Evolutionary conservation across 2,113 vertebrate genomes (phyloP).

Genomic region (Petromus typicus): DNA sequence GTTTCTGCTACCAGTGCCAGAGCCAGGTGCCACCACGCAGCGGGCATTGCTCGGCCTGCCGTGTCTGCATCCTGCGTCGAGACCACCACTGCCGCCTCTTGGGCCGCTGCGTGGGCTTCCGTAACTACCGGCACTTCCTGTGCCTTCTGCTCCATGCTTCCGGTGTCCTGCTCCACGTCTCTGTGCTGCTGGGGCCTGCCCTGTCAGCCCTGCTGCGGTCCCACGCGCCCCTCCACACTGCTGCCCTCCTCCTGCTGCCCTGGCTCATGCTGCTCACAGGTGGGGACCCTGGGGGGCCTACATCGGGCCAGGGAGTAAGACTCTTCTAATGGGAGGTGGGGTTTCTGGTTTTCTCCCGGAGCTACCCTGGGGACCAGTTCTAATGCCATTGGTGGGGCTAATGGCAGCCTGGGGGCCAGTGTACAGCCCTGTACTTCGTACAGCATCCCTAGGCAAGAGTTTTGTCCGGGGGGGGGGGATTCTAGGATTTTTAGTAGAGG

Average conservation of each 20-base stretch:
- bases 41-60: slow-evolving; percentile 93
- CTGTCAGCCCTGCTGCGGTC: slow-evolving; percentile 91
- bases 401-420: not conserved
- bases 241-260: slow-evolving; percentile 91
- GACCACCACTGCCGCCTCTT: slow-evolving; percentile 96
- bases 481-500: not conserved
- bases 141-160: slow-evolving; percentile 91
- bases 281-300: slow-evolving; percentile 58
- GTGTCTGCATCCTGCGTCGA: slow-evolving; percentile 91
- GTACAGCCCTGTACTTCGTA: not conserved
- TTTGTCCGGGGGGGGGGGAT: not conserved
- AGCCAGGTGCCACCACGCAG: slow-evolving; percentile 93
- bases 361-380: not conserved
- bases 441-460: not conserved
- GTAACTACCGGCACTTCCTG: slow-evolving; percentile 93
- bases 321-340: not conserved
- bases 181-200: slow-evolving; percentile 92
- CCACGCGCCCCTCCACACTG: slow-evolving; percentile 90
- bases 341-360: not conserved
- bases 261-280: slow-evolving; percentile 96
- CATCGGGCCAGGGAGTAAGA: not conserved
- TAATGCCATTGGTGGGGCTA: not conserved
- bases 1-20: slow-evolving; percentile 94
- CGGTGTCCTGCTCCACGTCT: slow-evolving; percentile 90
- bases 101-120: slow-evolving; percentile 92